Base-by-base conservation (phyloP, 2,888 invertebrate genomes). In the Isotomurus palustris region DNA sequence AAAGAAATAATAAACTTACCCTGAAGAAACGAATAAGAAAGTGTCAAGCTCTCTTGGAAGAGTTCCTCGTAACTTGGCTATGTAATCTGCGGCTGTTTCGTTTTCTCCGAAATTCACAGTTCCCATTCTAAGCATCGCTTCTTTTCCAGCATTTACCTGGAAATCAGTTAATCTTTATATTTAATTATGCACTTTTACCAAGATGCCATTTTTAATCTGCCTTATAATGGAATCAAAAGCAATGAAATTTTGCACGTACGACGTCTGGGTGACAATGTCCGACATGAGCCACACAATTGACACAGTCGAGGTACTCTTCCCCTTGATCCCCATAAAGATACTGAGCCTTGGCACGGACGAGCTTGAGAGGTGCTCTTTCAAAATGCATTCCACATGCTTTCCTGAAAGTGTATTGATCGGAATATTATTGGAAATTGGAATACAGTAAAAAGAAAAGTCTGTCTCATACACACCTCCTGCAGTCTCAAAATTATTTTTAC, bases 271-370 rank as follows among this genome's bases (percentile, higher is more conserved):
- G 27, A n/a, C 47, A 47, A 27, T 47, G 27, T 10, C 47, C 29
- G 10, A 65, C 81, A 73, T 82, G 81, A 51, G 81, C 80, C 12
- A 81, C 81, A 72, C 81, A 80, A 72, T 80, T 81, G 70, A 82
- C 80, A 72, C 82, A 82, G 71, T 82, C 82, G 47, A 83, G 72
- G 71, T 78, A 82, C 61, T 76, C 71, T 36, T 74, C 74, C 21
- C 78, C 80, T 5, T 73, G 67, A 63, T 82, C 80, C 72, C 82
- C 81, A 70, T 76, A 81, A 74, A 83, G 74, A 71, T 81, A 82
- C 73, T 82, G 81, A 43, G 78, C 79, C 28, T 73, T 71, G 2
- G 79, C 81, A 38, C 75, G 71, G 2, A 77, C 75, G 28, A 83
- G 79, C 71, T 80, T 79, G 54, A 82, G 59, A 2, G 82, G 82